These are phyloP conservation scores for Rana temporaria DNA, from an alignment of 2,113 vertebrate species.

Conservation along the genomic window DNA sequence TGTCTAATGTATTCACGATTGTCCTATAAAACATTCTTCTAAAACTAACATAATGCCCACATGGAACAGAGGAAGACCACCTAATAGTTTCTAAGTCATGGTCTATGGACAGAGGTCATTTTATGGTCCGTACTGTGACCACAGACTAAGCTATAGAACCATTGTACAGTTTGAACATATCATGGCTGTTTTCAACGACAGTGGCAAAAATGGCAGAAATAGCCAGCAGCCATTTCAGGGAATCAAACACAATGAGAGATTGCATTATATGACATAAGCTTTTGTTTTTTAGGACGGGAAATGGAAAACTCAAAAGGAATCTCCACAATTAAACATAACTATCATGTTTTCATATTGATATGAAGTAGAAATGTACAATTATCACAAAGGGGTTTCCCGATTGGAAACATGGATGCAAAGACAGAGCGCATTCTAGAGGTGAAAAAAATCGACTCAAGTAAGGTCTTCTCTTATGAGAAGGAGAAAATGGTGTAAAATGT, in stretches of 20 bases:
- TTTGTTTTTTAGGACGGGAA: neutral
- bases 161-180: neutral
- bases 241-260: neutral
- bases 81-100: neutral
- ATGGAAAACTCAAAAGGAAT: neutral
- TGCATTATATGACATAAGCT: neutral
- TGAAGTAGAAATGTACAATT: neutral
- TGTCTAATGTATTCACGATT: no score
- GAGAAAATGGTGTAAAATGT: conserved; percentile 22
- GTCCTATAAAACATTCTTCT: no score
- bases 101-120: no score
- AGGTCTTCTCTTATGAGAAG: neutral
- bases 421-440: neutral
- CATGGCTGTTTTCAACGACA: neutral
- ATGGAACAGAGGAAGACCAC: no score
- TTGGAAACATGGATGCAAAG: neutral
- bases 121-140: neutral
- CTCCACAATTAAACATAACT: neutral
- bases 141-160: no score
- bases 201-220: neutral
- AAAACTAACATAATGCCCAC: no score
- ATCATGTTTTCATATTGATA: neutral
- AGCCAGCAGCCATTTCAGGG: neutral
- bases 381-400: neutral
- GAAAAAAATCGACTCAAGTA: neutral